Evolutionary conservation across 2,113 vertebrate genomes (phyloP), one percentile per base, ranked within the genome.

Genomic region (Leptosomus discolor): DNA sequence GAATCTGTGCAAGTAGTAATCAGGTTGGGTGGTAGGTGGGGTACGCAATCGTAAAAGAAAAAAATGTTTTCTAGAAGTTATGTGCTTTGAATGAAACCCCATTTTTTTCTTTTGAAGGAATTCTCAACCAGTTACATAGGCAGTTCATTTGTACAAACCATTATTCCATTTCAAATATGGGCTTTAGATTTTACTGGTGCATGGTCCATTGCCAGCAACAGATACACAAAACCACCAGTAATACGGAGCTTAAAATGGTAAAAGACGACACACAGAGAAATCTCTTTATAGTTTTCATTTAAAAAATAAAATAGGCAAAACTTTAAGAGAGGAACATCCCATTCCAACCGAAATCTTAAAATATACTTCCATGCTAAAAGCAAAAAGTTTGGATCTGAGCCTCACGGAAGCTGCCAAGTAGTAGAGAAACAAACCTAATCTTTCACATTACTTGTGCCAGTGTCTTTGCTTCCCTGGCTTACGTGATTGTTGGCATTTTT

Each of bases 371-470:
- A 77, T 61, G 67, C 53, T 88, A 69, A 91, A 95, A 69, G 45
- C 60, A 69, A 14, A n/a, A 70, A 75, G 30, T 74, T 68, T 77
- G 68, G 69, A 79, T 58, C 30, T 54, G 34, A 71, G 65, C 74
- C 70, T 80, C 29, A 64, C 18, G 20, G 67, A 95, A 97, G 78
- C 65, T 80, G n/a, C 6, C 56, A 79, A 83, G 60, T 39, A 80
- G 91, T 8, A 95, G 22, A 92, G 36, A 79, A 80, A 91, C 73
- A 94, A 93, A 74, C 11, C 64, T 93, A 97, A 78, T 86, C 85
- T 91, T 97, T 88, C 84, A 64, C 60, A 74, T 48, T 80, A 84
- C 75, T 85, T 0, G 3, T 43, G 63, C 67, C 64, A 0, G 1
- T 61, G 53, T 85, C 73, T 91, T 84, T 92, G 65, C 15, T 73